Evolutionary conservation across 2,888 invertebrate species (phyloP), one percentile per base, ranked within the genome.

Genomic region (Amblyjoppa fuscipennis): DNA sequence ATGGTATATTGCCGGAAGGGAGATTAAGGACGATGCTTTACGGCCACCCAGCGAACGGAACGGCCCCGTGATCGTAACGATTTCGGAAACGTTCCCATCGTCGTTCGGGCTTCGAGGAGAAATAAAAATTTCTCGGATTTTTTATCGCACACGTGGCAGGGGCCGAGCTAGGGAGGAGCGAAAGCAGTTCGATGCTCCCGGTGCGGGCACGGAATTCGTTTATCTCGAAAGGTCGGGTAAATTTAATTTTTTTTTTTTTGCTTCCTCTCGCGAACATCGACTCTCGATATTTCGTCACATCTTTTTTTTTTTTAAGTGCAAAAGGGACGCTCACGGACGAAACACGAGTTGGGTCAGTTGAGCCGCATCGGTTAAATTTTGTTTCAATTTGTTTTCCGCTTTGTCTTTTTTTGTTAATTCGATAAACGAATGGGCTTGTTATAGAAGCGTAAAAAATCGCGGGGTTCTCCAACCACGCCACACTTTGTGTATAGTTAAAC

Each of bases 401-500:
- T 38, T 53, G 20, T 71, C 20, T 25, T 71, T 71, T 16, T 53
- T n/a, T 20, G 20, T 20, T 31, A 28, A 20, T 53, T 51, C 53
- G 56, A 45, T 38, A 31, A 53, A 53, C 31, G 41, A 16, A 56
- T 53, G 73, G 73, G 31, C 38, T 45, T 53, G 56, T 53, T 56
- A 28, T 25, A 25, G 59, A 11, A 28, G 56, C 75, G 41, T 20
- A 59, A 34, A 53, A 49, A 49, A 75, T 49, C 49, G 64, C 68
- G 59, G 51, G 71, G 20, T 56, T 79, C 49, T 34, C 28, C 49
- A 61, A 74, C 45, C 56, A 20, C 59, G 49, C 53, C 34, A 75
- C 66, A 69, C 70, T 71, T 45, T 71, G 25, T 75, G 68, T 71
- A 79, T 78, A 68, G 68, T 56, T 56, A 20, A 28, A 28, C 51